Base-by-base conservation (phyloP, 2,888 invertebrate genomes). In the Drosophila leonis region DNA sequence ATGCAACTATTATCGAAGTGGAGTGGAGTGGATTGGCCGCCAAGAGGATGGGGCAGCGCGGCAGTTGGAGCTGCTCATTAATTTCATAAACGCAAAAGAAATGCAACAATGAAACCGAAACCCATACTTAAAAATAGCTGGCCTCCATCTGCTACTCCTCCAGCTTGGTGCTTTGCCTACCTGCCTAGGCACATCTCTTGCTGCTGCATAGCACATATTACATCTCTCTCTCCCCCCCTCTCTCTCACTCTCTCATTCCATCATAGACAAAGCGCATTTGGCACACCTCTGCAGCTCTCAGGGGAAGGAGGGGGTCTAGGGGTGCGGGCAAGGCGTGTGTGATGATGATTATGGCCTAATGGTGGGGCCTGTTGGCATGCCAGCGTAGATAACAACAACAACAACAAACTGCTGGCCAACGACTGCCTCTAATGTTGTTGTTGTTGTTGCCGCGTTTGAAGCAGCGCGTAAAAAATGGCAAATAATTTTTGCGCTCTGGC, bases 31-130 rank as follows among this genome's bases (percentile, higher is more conserved):
- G n/a, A 12, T 29, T 69, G 76, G 64, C 60, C 63, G 68, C 63
- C 41, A n/a, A n/a, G 52, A 27, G 37, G 20, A 1, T 33, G 44
- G 33, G 46, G 13, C 56, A 18, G 10, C 4, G 12, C n/a, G 42
- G 41, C 39, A 61, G 65, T 33, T 56, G 72, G 56, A 77, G 82
- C 83, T 88, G 84, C 89, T 84, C 84, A 84, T 84, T 84, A 89
- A 84, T 89, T 84, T 84, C 82, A 84, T 84, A 89, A 84, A 83
- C 89, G 87, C 82, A 87, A 65, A 87, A 89, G 90, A 85, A 85
- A 85, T 89, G 90, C 88, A 87, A 87, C 85, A 89, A 88, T 86
- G 86, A 90, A 90, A 88, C 90, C 81, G 90, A 86, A 86, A 86
- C 86, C 90, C 78, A 86, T 86, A 86, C 86, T 86, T 86, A 86